Base-by-base conservation (phyloP, 2,888 invertebrate species). In the Zaprionus obscuricornis region DNA sequence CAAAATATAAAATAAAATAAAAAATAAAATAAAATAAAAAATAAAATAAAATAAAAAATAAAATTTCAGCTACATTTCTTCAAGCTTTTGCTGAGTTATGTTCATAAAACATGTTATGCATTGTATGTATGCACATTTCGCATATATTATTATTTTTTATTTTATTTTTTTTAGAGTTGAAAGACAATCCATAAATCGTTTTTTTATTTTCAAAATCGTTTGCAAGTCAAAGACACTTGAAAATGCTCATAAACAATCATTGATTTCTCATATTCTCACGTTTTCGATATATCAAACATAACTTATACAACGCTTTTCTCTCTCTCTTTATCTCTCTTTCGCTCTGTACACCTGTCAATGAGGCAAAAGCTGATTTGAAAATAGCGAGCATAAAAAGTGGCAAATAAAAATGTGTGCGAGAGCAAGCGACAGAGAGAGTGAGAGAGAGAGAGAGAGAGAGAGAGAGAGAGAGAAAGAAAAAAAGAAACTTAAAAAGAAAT, bases 321-420 rank as follows among this genome's bases (percentile, higher is more conserved):
- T 33, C 11, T 4, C 6, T 34, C 2, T 18, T 37, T 7, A 13
- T 29, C 20, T 24, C n/a, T n/a, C n/a, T n/a, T n/a, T n/a, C 36
- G 54, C 47, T 60, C 60, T 40, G 43, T 47, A 50, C 27, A 24
- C 34, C 49, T 76, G 68, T 76, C 75, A 71, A 74, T 68, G 40
- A 34, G 29, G 33, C 46, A 51, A 40, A n/a, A 57, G 31, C 24
- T 42, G 27, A 47, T 18, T 10, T 14, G 14, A 10, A 29, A 56
- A 51, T n/a, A n/a, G n/a, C n/a, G n/a, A n/a, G n/a, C n/a, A n/a
- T n/a, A 52, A 18, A 27, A 27, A 26, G 14, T 27, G 31, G 31
- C 11, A n/a, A 14, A 31, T 8, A 11, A 31, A 29, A 29, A n/a
- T 29, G n/a, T n/a, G n/a, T 6, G 13, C 31, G 6, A 14, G 6